phyloP scores from a whole-genome alignment of 2,797 vertebrate species.

The Chaenodraco wilsoni region DNA sequence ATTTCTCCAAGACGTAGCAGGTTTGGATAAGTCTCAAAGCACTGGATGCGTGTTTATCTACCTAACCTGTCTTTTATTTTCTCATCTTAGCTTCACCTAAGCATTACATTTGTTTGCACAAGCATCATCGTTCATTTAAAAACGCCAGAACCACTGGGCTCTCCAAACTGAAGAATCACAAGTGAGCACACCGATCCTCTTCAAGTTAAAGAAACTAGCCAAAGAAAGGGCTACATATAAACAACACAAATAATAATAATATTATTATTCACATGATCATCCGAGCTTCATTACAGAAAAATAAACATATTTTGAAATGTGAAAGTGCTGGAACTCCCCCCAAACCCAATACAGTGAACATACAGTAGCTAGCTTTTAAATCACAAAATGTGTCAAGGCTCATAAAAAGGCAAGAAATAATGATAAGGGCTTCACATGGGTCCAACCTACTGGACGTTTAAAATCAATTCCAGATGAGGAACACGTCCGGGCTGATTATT shows the following conservation, averaged over 20 bases:
- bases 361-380: constrained; percentile 52
- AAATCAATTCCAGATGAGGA: constrained; percentile 18
- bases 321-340: constrained; percentile 66
- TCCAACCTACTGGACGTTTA: constrained; percentile 2
- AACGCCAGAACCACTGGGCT: constrained; percentile 16
- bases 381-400: constrained; percentile 56
- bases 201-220: constrained; percentile 22
- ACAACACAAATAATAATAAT: constrained; percentile 21
- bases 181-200: constrained; percentile 31
- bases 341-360: constrained; percentile 48
- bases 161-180: constrained; percentile 42
- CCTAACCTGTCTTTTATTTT: neutral
- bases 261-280: constrained; percentile 53
- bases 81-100: constrained; percentile 2
- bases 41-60: neutral
- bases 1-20: constrained; percentile 3
- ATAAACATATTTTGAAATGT: constrained; percentile 32
- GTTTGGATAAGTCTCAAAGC: neutral
- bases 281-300: constrained; percentile 33
- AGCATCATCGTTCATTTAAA: constrained; percentile 24
- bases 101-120: constrained; percentile 13
- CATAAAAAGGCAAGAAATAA: constrained; percentile 28
- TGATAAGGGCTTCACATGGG: neutral
- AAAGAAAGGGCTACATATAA: neutral
- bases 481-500: constrained; percentile 41